phyloP scores from a whole-genome alignment of 2,888 invertebrate species.

The Blastobasis lacticolella region DNA sequence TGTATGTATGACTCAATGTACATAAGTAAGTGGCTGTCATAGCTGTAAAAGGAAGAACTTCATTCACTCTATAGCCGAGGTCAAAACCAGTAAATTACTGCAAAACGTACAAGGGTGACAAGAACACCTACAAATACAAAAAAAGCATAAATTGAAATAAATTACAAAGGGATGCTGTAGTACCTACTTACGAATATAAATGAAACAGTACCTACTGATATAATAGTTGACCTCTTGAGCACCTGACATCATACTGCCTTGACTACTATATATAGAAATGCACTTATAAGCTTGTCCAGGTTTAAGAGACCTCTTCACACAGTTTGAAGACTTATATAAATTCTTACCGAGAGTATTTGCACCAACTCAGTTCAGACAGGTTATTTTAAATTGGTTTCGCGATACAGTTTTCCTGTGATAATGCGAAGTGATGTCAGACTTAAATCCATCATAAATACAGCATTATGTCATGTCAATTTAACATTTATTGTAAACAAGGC shows the following conservation, averaged over 20 bases:
- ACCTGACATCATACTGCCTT: conserved; percentile 49
- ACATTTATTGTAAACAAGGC: conserved; percentile 9
- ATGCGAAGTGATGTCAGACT: conserved; percentile 46
- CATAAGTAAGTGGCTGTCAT: conserved; percentile 13
- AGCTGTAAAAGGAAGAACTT: conserved; percentile 8
- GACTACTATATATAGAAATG: conserved; percentile 56
- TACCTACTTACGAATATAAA: no score
- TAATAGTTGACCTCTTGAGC: neutral
- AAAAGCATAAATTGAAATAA: no score
- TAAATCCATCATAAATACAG: conserved; percentile 31
- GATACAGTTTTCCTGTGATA: conserved; percentile 21
- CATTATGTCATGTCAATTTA: conserved; percentile 23
- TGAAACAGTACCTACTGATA: no score
- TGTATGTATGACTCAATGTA: conserved; percentile 4
- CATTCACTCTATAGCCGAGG: neutral
- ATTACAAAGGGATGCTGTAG: no score
- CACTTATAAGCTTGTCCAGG: conserved; percentile 32
- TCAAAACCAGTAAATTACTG: neutral
- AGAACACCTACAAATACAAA: no score
- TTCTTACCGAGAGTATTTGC: conserved; percentile 21
- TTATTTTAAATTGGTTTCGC: conserved; percentile 31
- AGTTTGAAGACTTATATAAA: conserved; percentile 7
- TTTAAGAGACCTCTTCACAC: conserved; percentile 22
- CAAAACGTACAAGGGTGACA: no score
- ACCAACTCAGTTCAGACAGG: conserved; percentile 14